A percentile compares a stretch with the other conserved stretches of the same genome.
These are phyloP conservation scores for Tinea semifulvella DNA, from an alignment of 2,888 invertebrate species.

Conservation along the genomic window DNA sequence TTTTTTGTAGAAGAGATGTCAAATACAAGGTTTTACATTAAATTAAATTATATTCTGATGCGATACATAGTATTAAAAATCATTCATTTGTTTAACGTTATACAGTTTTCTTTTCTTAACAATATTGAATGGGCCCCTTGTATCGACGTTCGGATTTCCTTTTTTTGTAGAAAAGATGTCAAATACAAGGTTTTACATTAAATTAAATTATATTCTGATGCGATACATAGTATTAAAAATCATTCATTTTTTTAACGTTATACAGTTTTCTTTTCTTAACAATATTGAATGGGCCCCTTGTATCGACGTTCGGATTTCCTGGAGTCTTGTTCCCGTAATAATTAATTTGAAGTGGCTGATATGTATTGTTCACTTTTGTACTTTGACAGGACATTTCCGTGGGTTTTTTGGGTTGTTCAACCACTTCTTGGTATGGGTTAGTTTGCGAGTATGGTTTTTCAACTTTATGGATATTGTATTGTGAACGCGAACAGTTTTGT, in stretches of 20 bases:
- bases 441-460: slow-evolving; percentile 48
- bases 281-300: slow-evolving; percentile 49
- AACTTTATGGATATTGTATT: slow-evolving; percentile 35
- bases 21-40: too few relatives aligned
- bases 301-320: slow-evolving; percentile 24
- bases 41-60: too few relatives aligned
- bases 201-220: background rate
- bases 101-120: too few relatives aligned
- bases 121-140: too few relatives aligned
- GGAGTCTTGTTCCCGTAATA: slow-evolving; percentile 30
- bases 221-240: slow-evolving; percentile 31
- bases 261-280: slow-evolving; percentile 55
- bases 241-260: slow-evolving; percentile 47
- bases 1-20: too few relatives aligned
- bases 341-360: slow-evolving; percentile 42
- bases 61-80: too few relatives aligned
- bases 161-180: too few relatives aligned
- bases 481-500: slow-evolving; percentile 36
- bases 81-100: too few relatives aligned
- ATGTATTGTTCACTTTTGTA: slow-evolving; percentile 30
- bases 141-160: too few relatives aligned
- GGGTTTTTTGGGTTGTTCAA: slow-evolving; percentile 24
- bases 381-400: slow-evolving; percentile 14
- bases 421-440: slow-evolving; percentile 28
- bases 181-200: too few relatives aligned